Percentiles rank a stretch among this genome's conserved stretches.
Conservation (phyloP, 1,140 invertebrate species). For the Pentalonia nigronervosa region DNA sequence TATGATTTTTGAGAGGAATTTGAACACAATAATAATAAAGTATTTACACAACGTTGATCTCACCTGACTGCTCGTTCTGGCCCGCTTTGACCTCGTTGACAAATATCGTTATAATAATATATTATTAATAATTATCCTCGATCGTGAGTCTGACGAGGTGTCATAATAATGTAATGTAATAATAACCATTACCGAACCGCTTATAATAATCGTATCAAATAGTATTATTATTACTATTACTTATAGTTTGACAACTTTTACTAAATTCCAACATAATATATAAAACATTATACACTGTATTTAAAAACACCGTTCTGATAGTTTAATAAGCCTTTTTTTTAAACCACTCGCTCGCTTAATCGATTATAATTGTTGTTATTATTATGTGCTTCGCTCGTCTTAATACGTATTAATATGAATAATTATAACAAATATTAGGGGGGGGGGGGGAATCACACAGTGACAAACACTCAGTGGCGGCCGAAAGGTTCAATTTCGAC, state of each 20-base stretch:
- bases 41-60: not conserved
- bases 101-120: not conserved
- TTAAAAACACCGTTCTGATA: not conserved
- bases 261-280: not conserved
- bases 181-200: not conserved
- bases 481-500: too few species aligned
- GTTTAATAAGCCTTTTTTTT: not conserved
- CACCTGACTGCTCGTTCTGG: too few species aligned
- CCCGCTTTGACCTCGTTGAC: not conserved
- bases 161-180: not conserved
- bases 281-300: not conserved
- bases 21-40: not conserved
- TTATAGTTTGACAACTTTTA: not conserved
- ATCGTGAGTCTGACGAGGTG: not conserved
- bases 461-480: too few species aligned
- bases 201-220: constrained; percentile 10
- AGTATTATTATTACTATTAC: not conserved
- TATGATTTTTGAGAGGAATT: not conserved
- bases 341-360: not conserved
- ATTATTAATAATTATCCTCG: not conserved
- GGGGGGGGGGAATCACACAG: not conserved
- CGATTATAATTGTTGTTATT: not conserved
- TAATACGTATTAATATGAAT: not conserved
- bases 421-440: not conserved
- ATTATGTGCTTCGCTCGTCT: not conserved